A percentile compares a stretch with the other conserved stretches of the same genome.
Conservation (phyloP, 2,797 vertebrate species). For the Enteromius afrohamiltoni region DNA sequence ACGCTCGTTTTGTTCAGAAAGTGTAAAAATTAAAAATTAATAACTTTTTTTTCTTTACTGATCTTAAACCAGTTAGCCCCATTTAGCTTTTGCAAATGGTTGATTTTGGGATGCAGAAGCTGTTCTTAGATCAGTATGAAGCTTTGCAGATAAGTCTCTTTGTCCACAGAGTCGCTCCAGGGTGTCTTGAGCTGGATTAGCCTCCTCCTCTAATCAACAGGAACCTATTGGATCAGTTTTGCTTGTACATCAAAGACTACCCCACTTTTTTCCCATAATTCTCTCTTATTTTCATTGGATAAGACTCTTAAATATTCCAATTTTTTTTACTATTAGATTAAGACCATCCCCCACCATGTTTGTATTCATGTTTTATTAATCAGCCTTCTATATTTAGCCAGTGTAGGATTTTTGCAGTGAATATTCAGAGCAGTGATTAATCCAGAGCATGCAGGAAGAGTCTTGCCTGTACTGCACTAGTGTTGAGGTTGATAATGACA, state of each 20-base stretch:
- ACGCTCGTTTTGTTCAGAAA: neutral
- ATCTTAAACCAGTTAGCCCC: slow-evolving; percentile 13
- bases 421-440: slow-evolving; percentile 67
- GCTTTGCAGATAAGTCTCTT: neutral
- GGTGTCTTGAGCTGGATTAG: slow-evolving; percentile 41
- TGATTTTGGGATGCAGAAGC: neutral
- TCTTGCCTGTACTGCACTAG: slow-evolving; percentile 2
- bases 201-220: slow-evolving; percentile 45
- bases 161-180: slow-evolving; percentile 20
- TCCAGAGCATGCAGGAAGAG: slow-evolving; percentile 28
- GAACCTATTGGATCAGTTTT: slow-evolving; percentile 60
- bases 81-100: neutral
- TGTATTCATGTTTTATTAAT: slow-evolving; percentile 72
- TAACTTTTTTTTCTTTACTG: neutral
- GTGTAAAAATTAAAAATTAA: neutral
- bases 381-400: slow-evolving; percentile 62
- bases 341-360: slow-evolving; percentile 53
- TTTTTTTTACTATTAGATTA: slow-evolving; percentile 47
- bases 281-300: slow-evolving; percentile 41
- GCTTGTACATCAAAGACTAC: slow-evolving; percentile 66
- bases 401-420: slow-evolving; percentile 56
- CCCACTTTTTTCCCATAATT: slow-evolving; percentile 44
- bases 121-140: slow-evolving; percentile 2
- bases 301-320: slow-evolving; percentile 26
- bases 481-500: neutral